phyloP scores from a whole-genome alignment of 2,113 vertebrate genomes.

The Paracanthobrama guichenoti region DNA sequence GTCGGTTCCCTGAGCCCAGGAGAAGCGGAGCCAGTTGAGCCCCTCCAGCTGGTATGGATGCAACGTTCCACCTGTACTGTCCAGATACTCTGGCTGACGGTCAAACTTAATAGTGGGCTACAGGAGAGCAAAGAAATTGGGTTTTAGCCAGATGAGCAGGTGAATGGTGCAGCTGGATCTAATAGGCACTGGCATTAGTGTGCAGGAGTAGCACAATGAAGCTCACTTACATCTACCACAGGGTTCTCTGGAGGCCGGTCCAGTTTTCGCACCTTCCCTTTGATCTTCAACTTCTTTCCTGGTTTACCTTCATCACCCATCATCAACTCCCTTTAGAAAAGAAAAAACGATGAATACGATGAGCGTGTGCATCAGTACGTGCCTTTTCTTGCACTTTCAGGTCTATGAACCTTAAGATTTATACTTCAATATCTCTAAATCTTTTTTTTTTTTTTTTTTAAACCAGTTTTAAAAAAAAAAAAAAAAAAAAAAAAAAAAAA shows the following conservation, averaged over 20 bases:
- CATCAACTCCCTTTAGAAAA: constrained; percentile 85
- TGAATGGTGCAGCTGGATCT: neutral
- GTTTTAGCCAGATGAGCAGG: neutral
- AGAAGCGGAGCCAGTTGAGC: constrained; percentile 96
- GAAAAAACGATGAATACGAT: neutral
- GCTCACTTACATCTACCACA: constrained; percentile 86
- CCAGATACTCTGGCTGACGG: constrained; percentile 91
- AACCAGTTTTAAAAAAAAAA: too few species aligned
- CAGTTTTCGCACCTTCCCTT: constrained; percentile 84
- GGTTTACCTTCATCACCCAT: constrained; percentile 94
- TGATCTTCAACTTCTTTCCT: constrained; percentile 90
- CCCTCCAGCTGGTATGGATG: constrained; percentile 98
- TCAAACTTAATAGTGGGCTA: constrained; percentile 98
- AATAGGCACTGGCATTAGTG: neutral
- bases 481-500: neutral
- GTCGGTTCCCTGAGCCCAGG: constrained; percentile 97
- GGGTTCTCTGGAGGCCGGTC: constrained; percentile 95
- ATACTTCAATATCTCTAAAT: too few species aligned
- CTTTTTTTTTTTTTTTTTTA: too few species aligned
- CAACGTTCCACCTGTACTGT: constrained; percentile 88
- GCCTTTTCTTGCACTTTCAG: neutral
- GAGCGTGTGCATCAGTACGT: neutral
- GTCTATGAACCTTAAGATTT: neutral
- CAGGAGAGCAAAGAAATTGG: neutral
- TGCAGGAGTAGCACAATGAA: neutral